Percentiles rank a stretch among this genome's conserved stretches.
Evolutionary conservation across 1,140 invertebrate genomes (phyloP).

Genomic region (Papilio dardanus): DNA sequence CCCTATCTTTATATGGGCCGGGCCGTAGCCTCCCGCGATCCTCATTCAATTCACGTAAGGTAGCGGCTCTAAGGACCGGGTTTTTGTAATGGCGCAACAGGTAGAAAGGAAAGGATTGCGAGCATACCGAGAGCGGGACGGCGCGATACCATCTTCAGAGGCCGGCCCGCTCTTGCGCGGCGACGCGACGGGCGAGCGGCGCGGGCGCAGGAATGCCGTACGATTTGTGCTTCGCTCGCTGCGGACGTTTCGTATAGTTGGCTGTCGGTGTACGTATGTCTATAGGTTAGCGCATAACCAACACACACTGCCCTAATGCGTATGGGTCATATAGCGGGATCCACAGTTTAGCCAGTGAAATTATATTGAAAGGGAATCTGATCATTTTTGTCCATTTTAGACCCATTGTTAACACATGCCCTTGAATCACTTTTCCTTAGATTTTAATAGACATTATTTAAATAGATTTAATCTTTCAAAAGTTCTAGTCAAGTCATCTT

Average conservation of each 20-base stretch:
- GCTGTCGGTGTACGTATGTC: conserved; percentile 57
- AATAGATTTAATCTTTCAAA: not conserved
- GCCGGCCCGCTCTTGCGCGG: conserved; percentile 58
- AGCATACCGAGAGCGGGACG: conserved; percentile 62
- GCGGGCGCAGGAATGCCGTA: conserved; percentile 78
- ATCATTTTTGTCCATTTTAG: conserved; percentile 73
- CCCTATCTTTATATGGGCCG: conserved; percentile 80
- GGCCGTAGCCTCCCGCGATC: conserved; percentile 77
- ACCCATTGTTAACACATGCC: conserved; percentile 48
- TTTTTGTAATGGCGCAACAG: conserved; percentile 81
- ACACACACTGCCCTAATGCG: conserved; percentile 81
- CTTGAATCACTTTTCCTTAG: conserved; percentile 27
- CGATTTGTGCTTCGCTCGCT: conserved; percentile 75
- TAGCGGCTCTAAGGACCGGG: conserved; percentile 80
- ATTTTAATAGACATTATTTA: no score
- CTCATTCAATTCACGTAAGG: conserved; percentile 80
- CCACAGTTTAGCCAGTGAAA: conserved; percentile 79
- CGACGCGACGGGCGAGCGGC: conserved; percentile 45
- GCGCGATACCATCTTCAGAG: conserved; percentile 57
- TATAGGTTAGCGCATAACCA: conserved; percentile 65
- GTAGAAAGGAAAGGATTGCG: conserved; percentile 81
- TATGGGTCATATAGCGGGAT: conserved; percentile 81
- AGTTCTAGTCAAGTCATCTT: not conserved
- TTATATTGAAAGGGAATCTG: conserved; percentile 82
- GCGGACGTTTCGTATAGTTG: conserved; percentile 58